Evolutionary conservation across 2,888 invertebrate genomes (phyloP), one percentile per base, ranked within the genome.

Genomic region (Hanleya hanleyi): DNA sequence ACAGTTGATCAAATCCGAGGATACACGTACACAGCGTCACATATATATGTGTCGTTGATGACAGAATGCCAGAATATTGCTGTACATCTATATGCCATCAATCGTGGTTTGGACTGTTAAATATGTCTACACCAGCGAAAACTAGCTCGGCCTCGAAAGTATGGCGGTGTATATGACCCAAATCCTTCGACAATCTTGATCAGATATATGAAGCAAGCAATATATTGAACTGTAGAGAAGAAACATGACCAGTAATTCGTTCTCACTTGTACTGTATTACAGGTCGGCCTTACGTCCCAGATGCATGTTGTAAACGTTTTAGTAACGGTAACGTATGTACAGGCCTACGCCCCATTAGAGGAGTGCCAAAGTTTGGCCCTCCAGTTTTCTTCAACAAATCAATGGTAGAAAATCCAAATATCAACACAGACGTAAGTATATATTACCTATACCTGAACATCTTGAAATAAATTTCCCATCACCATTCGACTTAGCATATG

Each of bases 381-480:
- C 5, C 57, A 29, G 4, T 26, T 15, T 57, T 29, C 15, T 32
- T 22, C 9, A 57, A 57, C 9, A 22, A 29, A 15, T 29, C 29
- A 22, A 4, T 57, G 57, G 12, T 22, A 26, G 57, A 57, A 4
- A 57, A 57, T 26, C 57, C 57, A 1, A 22, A 57, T 26, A 57
- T 57, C 57, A 57, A 57, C 32, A 57, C 57, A 18, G 26, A 57
- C 12, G 57, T 57, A 26, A 57, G 57, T n/a, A n/a, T n/a, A n/a
- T n/a, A n/a, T n/a, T n/a, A n/a, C n/a, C n/a, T n/a, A n/a, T n/a
- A n/a, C n/a, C n/a, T n/a, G n/a, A n/a, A n/a, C n/a, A n/a, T n/a
- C n/a, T n/a, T n/a, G n/a, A n/a, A n/a, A n/a, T n/a, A n/a, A n/a
- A n/a, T n/a, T n/a, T n/a, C n/a, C n/a, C n/a, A n/a, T n/a, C n/a